A percentile compares a stretch with the other conserved stretches of the same genome.
phyloP scores from a whole-genome alignment of 2,888 invertebrate genomes.

The Acleris literana region DNA sequence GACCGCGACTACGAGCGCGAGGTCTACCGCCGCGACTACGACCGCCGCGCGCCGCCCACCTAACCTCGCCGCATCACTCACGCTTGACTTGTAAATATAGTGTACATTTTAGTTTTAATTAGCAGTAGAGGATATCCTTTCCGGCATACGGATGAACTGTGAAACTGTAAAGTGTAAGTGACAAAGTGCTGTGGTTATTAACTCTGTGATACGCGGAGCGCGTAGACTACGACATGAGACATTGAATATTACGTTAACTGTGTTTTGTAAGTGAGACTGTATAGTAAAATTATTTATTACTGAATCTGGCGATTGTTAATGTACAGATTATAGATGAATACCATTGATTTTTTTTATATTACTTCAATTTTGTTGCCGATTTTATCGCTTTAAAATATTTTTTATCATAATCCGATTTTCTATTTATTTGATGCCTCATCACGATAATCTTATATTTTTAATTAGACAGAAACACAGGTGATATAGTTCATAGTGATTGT shows the following conservation, averaged over 20 bases:
- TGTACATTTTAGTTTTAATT: conserved; percentile 69
- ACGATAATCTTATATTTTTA: conserved; percentile 59
- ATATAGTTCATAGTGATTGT: conserved; percentile 77
- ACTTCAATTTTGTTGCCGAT: conserved; percentile 72
- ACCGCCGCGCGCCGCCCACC: conserved; percentile 85
- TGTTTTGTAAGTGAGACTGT: conserved; percentile 77
- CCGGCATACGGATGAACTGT: conserved; percentile 64
- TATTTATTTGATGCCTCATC: conserved; percentile 70
- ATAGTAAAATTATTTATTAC: conserved; percentile 81
- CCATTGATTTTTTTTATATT: conserved; percentile 71
- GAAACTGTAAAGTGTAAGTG: conserved; percentile 76
- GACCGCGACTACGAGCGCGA: conserved; percentile 83
- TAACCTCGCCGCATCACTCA: conserved; percentile 47
- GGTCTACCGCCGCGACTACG: conserved; percentile 86
- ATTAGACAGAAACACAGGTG: conserved; percentile 70
- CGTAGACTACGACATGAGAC: conserved; percentile 64
- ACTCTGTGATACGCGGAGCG: conserved; percentile 79
- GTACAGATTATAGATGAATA: conserved; percentile 73
- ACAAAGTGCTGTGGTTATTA: conserved; percentile 82
- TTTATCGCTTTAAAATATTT: conserved; percentile 56
- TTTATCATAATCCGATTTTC: conserved; percentile 61
- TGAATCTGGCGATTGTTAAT: conserved; percentile 72
- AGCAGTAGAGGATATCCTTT: conserved; percentile 61
- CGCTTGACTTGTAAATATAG: conserved; percentile 64
- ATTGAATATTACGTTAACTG: conserved; percentile 60